Evolutionary conservation across 2,113 vertebrate genomes (phyloP), one percentile per base, ranked within the genome.

Genomic region (Cricetomys ansorgei): DNA sequence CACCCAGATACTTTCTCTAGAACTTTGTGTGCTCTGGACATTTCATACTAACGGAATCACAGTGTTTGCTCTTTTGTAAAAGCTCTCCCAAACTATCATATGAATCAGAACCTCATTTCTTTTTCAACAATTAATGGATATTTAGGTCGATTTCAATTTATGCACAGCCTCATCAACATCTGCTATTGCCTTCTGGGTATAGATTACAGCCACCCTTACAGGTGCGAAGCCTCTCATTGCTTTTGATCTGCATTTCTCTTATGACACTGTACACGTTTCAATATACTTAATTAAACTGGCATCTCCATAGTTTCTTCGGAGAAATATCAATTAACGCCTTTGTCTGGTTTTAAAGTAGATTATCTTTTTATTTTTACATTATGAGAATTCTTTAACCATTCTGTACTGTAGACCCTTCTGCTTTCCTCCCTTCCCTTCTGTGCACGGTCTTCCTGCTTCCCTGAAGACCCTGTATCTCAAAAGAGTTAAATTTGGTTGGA

Each of bases 301-400:
- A 92, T 64, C 53, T 64, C 29, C 27, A 7, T 48, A 67, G 55
- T 25, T 88, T 91, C 45, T 79, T 70, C 80, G 62, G 72, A 86
- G 37, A 89, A 62, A 92, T 89, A 43, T 43, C n/a, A 48, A 23
- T 21, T 81, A 53, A 87, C 59, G 57, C 27, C 19, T 64, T 55
- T 89, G 9, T n/a, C 45, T 9, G 48, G 37, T 81, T 94, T 81
- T 70, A 76, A 92, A 96, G 67, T n/a, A n/a, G 29, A 81, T 89
- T 80, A 29, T 86, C 19, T 86, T 75, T 55, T 67, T n/a, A 69
- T 53, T 62, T 69, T 57, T 70, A 55, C 7, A 45, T 75, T 92
- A 48, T 7, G 83, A 43, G 64, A 62, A 31, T 62, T 76, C 11
- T 45, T 90, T 90, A 57, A 89, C 48, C 92, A 86, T 80, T 86